A percentile compares a stretch with the other conserved stretches of the same genome.
Evolutionary conservation across 2,888 invertebrate species (phyloP).

Genomic region (Spodoptera littoralis): DNA sequence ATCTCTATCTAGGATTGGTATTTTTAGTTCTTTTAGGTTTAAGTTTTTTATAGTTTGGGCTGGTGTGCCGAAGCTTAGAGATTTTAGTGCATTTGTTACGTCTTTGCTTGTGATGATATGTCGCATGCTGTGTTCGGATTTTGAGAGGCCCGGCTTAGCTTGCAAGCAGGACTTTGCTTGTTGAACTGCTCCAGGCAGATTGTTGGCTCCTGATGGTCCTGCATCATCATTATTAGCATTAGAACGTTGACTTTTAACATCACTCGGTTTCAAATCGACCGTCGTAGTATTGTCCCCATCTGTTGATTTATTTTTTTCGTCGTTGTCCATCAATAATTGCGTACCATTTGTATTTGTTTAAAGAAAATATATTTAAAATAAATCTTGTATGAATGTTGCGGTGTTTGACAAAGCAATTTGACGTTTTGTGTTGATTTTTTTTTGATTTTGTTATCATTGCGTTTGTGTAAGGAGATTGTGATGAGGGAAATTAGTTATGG

Average conservation of each 20-base stretch:
- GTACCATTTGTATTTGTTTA: constrained; percentile 72
- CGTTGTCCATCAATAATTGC: constrained; percentile 77
- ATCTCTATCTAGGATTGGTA: constrained; percentile 66
- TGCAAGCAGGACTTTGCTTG: constrained; percentile 51
- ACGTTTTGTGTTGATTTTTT: constrained; percentile 43
- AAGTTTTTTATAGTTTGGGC: constrained; percentile 61
- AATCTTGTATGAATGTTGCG: constrained; percentile 56
- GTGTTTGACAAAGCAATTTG: constrained; percentile 58
- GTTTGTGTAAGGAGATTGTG: constrained; percentile 3
- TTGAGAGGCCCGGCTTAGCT: constrained; percentile 75
- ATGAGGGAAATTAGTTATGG: constrained; percentile 1
- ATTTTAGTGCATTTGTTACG: constrained; percentile 77
- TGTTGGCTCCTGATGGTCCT: constrained; percentile 73
- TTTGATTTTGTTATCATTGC: constrained; percentile 22
- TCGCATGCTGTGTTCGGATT: constrained; percentile 82
- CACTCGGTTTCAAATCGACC: constrained; percentile 56
- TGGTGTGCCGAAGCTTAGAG: constrained; percentile 71
- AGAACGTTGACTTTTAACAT: constrained; percentile 39
- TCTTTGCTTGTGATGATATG: constrained; percentile 79
- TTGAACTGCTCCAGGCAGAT: constrained; percentile 75
- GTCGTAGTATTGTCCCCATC: constrained; percentile 64
- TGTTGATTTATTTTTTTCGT: constrained; percentile 63
- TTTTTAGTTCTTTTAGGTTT: constrained; percentile 71
- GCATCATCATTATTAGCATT: constrained; percentile 69
- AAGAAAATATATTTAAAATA: constrained; percentile 63